Evolutionary conservation across 2,113 vertebrate genomes (phyloP).

Genomic region (Scomber japonicus): DNA sequence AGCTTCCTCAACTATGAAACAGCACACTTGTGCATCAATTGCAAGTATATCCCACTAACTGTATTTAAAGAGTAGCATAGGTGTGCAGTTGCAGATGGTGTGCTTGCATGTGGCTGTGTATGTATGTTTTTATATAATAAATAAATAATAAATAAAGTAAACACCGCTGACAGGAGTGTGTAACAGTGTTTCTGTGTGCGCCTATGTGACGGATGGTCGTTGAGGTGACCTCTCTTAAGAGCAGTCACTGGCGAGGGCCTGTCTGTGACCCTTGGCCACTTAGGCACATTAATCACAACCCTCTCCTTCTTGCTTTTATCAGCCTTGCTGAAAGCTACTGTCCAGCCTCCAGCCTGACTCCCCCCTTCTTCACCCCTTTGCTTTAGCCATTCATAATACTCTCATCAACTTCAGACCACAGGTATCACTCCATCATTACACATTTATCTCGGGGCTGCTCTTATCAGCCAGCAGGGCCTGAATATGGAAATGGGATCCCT

Average conservation of each 20-base stretch:
- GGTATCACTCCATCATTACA: slow-evolving; percentile 95
- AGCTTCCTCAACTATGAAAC: slow-evolving; percentile 31
- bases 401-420: slow-evolving; percentile 85
- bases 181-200: slow-evolving; percentile 44
- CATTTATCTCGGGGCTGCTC: slow-evolving; percentile 93
- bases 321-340: slow-evolving; percentile 91
- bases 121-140: neutral
- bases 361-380: slow-evolving; percentile 67
- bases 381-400: slow-evolving; percentile 76
- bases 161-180: slow-evolving; percentile 24
- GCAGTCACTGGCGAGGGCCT: slow-evolving; percentile 86
- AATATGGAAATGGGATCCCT: slow-evolving; percentile 99
- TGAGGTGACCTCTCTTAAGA: slow-evolving; percentile 92
- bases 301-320: slow-evolving; percentile 86
- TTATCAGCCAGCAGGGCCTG: slow-evolving; percentile 93
- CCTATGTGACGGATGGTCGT: slow-evolving; percentile 87
- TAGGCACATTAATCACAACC: slow-evolving; percentile 96
- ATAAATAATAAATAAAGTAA: neutral
- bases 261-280: slow-evolving; percentile 92
- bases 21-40: slow-evolving; percentile 2
- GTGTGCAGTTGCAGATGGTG: neutral
- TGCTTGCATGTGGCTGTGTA: neutral
- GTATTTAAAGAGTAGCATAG: slow-evolving; percentile 9
- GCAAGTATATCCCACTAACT: slow-evolving; percentile 14
- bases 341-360: slow-evolving; percentile 79